Evolutionary conservation across 2,888 invertebrate genomes (phyloP), one percentile per base, ranked within the genome.

Genomic region (Pachymerium ferrugineum): DNA sequence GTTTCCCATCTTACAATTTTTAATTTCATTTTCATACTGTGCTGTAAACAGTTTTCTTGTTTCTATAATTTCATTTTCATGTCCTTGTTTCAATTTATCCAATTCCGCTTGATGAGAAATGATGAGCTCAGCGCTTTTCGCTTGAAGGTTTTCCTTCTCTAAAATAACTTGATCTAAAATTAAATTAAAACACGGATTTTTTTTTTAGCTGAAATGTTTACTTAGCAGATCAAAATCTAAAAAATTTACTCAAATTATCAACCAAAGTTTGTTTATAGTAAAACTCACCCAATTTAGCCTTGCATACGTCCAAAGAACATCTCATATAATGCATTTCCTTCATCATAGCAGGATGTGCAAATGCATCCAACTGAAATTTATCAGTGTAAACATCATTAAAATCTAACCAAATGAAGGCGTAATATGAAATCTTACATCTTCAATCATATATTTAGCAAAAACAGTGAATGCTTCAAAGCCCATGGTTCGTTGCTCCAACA

Each of bases 391-490:
- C 76, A 74, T 35, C 10, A 73, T 22, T 16, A 47, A 47, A 16
- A 8, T 19, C 1, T 1, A 5, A 5, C 8, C 22, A 16, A 16
- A 47, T 22, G 10, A 6, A 16, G 6, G 4, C 47, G 1, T 6
- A 19, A 47, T n/a, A n/a, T n/a, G n/a, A 47, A 19, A 42, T 78
- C 80, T 81, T 79, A 87, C 87, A 82, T 86, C 84, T 76, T 83
- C 81, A 68, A 91, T 90, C 81, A 94, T 87, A 84, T 94, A 92
- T 83, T 93, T 91, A 78, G 94, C 88, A 77, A 94, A 87, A 77
- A 92, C 88, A 76, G 92, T 90, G 79, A 95, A 87, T 54, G 93
- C 94, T 83, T 94, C 91, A 73, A 92, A 88, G 74, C 91, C 89
- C 78, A 88, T 88, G 70, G 89, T 86, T 70, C 86, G 83, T 76